phyloP scores from a whole-genome alignment of 2,888 invertebrate species.

The Tubulanus polymorphus region DNA sequence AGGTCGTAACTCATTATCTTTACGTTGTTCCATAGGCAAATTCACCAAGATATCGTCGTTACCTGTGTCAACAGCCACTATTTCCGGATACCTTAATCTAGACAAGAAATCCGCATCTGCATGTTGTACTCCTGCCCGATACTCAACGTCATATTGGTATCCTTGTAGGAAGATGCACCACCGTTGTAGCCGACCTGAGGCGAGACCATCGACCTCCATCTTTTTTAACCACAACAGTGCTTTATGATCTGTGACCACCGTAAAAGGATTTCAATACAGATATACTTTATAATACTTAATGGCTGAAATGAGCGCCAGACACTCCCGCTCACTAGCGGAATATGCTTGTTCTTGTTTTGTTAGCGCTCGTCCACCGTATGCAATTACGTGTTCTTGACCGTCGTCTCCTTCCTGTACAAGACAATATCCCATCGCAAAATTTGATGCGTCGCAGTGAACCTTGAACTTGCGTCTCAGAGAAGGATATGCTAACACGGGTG shows the following conservation, averaged over 20 bases:
- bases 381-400: conserved; percentile 5
- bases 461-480: conserved; percentile 18
- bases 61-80: no score
- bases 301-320: conserved; percentile 22
- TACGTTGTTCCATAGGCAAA: neutral
- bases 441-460: conserved; percentile 19
- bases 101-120: neutral
- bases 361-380: conserved; percentile 4
- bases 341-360: conserved; percentile 19
- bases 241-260: conserved; percentile 22
- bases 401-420: conserved; percentile 15
- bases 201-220: conserved; percentile 10
- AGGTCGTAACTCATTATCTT: neutral
- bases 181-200: conserved; percentile 13
- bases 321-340: conserved; percentile 18
- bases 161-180: conserved; percentile 16
- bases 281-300: conserved; percentile 19
- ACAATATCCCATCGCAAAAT: conserved; percentile 18
- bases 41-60: neutral
- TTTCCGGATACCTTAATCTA: neutral
- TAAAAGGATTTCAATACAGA: conserved; percentile 16
- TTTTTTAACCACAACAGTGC: conserved; percentile 13
- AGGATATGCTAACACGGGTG: conserved; percentile 21
- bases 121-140: conserved; percentile 6
- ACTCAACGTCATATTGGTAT: conserved; percentile 15